A percentile compares a stretch with the other conserved stretches of the same genome.
phyloP scores from a whole-genome alignment of 2,113 vertebrate species.

The Lathamus discolor region DNA sequence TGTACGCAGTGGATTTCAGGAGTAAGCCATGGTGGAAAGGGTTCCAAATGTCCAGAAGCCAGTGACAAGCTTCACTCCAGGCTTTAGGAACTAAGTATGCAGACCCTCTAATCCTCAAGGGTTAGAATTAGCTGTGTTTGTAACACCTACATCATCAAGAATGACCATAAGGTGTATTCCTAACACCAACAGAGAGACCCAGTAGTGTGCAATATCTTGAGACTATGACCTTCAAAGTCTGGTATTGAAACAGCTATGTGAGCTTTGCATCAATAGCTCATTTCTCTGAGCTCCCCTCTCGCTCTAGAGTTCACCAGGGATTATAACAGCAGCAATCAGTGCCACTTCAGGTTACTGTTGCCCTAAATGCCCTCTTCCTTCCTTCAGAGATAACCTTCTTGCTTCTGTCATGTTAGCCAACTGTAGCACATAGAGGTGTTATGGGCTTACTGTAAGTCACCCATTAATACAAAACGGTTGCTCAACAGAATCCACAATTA shows the following conservation, averaged over 20 bases:
- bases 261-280: not conserved
- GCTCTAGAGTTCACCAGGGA: not conserved
- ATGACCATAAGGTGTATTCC: fast-evolving
- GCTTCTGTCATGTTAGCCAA: not conserved
- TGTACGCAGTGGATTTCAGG: not conserved
- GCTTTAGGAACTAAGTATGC: not conserved
- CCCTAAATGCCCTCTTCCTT: not conserved
- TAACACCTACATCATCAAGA: not conserved
- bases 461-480: not conserved
- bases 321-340: not conserved
- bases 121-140: not conserved
- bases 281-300: not conserved
- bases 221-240: fast-evolving
- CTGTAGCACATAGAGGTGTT: not conserved
- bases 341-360: not conserved
- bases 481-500: conserved; percentile 42
- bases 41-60: not conserved
- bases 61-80: not conserved
- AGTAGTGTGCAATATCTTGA: no score
- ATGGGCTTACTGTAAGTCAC: not conserved
- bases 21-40: not conserved
- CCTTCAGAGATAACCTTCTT: not conserved
- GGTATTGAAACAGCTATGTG: not conserved
- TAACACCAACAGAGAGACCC: not conserved
- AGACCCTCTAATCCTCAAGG: not conserved